phyloP scores from a whole-genome alignment of 2,797 vertebrate genomes.

The Bradypus variegatus region DNA sequence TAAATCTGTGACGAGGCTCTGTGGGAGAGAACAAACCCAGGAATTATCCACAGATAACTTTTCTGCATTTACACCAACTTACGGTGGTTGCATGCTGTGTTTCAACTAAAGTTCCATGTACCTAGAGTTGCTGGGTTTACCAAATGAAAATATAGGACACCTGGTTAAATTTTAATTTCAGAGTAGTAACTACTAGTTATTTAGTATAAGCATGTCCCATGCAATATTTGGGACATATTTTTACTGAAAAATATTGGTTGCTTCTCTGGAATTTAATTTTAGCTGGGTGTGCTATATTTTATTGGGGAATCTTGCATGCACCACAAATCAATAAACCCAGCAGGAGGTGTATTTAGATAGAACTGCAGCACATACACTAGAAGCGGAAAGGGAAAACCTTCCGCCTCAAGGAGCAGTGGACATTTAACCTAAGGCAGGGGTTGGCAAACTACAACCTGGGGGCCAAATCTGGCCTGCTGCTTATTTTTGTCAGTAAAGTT shows the following conservation, averaged over 20 bases:
- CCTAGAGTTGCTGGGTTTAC: neutral
- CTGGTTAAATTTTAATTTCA: neutral
- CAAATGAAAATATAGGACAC: no score
- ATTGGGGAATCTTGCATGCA: rapidly evolving
- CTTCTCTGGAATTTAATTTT: neutral
- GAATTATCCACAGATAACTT: rapidly evolving
- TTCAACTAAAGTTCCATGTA: rapidly evolving
- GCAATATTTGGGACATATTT: rapidly evolving
- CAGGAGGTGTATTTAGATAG: neutral
- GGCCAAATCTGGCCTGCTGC: no score
- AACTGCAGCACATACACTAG: rapidly evolving
- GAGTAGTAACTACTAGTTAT: neutral
- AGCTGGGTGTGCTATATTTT: rapidly evolving
- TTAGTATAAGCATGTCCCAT: neutral
- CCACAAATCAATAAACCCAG: neutral
- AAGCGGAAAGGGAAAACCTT: no score
- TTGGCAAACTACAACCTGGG: neutral
- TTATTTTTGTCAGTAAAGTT: constrained; percentile 1
- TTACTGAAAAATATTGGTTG: neutral
- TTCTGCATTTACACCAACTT: rapidly evolving
- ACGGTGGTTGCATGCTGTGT: rapidly evolving
- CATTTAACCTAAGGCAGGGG: neutral
- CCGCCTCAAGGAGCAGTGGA: no score
- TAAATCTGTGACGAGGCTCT: neutral
- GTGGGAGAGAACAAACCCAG: rapidly evolving